Conservation (phyloP, 2,797 vertebrate species). For the Sebastiscus albofasciatus region DNA sequence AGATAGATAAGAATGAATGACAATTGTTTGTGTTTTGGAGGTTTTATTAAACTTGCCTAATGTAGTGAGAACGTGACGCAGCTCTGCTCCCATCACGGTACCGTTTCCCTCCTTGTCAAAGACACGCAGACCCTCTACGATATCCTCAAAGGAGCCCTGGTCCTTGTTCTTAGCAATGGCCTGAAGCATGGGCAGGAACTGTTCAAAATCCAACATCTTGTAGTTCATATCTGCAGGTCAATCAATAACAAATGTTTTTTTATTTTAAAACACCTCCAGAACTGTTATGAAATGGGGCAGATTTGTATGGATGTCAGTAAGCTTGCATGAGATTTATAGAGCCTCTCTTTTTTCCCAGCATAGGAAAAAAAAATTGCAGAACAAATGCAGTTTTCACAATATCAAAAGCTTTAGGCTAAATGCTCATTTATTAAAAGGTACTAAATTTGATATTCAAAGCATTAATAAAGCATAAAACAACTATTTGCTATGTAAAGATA, state of each 20-base stretch:
- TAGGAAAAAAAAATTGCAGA: neutral
- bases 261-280: neutral
- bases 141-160: conserved; percentile 93
- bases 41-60: conserved; percentile 81
- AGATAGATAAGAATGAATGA: neutral
- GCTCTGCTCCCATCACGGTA: conserved; percentile 93
- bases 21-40: neutral
- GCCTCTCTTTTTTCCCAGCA: neutral
- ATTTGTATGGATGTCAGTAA: neutral
- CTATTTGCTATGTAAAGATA: too few species aligned
- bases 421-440: neutral
- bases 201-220: conserved; percentile 92
- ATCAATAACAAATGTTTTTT: neutral
- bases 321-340: neutral
- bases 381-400: neutral
- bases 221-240: conserved; percentile 88
- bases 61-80: conserved; percentile 93
- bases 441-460: too few species aligned
- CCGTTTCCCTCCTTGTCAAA: conserved; percentile 97
- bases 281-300: neutral
- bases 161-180: conserved; percentile 95
- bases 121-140: conserved; percentile 91
- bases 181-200: conserved; percentile 95
- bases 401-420: neutral
- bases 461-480: too few species aligned